Conservation (phyloP, 2,113 vertebrate genomes). For the Aramus guarauna region DNA sequence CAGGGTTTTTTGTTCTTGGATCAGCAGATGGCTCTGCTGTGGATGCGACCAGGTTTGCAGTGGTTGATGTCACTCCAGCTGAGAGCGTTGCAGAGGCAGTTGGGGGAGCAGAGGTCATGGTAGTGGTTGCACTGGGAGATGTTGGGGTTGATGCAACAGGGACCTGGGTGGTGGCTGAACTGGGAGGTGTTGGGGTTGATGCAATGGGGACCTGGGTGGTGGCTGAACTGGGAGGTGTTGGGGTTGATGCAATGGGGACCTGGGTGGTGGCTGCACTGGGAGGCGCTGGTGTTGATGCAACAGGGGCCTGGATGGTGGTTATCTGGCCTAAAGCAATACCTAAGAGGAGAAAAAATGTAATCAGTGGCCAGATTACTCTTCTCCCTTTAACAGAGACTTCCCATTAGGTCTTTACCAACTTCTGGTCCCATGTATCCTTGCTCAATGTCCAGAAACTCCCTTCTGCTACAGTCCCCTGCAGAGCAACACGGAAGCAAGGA, state of each 20-base stretch:
- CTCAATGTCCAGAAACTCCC: neutral
- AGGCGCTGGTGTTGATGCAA: neutral
- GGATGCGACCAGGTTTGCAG: neutral
- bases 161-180: neutral
- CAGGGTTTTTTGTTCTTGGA: neutral
- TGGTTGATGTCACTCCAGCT: neutral
- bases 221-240: neutral
- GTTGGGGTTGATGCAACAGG: neutral
- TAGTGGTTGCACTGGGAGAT: neutral
- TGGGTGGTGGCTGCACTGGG: neutral
- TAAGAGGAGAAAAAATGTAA: neutral
- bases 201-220: neutral
- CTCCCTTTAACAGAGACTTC: neutral
- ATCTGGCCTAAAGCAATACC: conserved; percentile 48
- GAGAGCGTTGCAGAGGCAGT: neutral
- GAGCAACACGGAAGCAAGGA: neutral
- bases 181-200: neutral
- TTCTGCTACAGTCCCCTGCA: neutral
- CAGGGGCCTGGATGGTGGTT: neutral
- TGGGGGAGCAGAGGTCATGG: fast-evolving
- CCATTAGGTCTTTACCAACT: neutral
- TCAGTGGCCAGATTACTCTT: neutral
- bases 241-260: neutral
- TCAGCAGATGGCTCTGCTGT: neutral
- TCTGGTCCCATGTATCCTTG: neutral